A percentile compares a stretch with the other conserved stretches of the same genome.
Conservation (phyloP, 2,113 vertebrate species). For the human region GRCh38 chr20:58408001-58408500, state of each 20-base stretch:
- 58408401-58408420: constrained; percentile 25
- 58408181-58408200: background rate
- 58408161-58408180: background rate
- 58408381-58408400: constrained; percentile 2
- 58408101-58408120: background rate
- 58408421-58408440: constrained; percentile 20
- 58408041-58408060: background rate
- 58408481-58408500: constrained; percentile 35
- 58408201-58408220: background rate
- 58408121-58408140: background rate
- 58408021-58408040: background rate
- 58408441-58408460: constrained; percentile 55
- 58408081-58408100: background rate
- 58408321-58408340: background rate
- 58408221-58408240: background rate
- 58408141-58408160: background rate
- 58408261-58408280: constrained; percentile 2
- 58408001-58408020: background rate
- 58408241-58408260: background rate
- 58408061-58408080: background rate
- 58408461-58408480: constrained; percentile 52
- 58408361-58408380: constrained; percentile 19
- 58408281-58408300: constrained; percentile 18
- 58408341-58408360: constrained; percentile 52
- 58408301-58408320: constrained; percentile 23